Percentiles rank a stretch among this genome's conserved stretches.
Conservation (phyloP, 2,797 vertebrate genomes). For the Molothrus ater region DNA sequence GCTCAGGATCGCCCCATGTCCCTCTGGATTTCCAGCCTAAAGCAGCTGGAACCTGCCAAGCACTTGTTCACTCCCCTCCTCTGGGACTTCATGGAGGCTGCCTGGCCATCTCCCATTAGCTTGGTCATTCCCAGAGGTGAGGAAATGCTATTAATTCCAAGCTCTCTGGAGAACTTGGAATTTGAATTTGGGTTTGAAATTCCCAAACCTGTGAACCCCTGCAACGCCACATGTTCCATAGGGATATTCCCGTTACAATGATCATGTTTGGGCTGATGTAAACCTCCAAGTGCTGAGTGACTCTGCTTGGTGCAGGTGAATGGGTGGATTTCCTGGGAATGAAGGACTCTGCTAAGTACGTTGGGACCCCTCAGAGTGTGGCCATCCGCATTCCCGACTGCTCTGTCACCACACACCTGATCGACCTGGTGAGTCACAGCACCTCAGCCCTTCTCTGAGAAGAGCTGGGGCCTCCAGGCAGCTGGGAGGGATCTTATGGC, state of each 20-base stretch:
- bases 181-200: neutral
- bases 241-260: accelerated
- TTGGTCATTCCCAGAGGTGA: constrained; percentile 89
- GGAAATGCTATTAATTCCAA: neutral
- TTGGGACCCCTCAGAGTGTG: constrained; percentile 87
- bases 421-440: constrained; percentile 77
- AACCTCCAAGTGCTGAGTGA: neutral
- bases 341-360: constrained; percentile 85
- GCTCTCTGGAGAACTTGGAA: neutral
- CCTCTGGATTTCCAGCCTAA: constrained; percentile 88
- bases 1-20: constrained; percentile 91
- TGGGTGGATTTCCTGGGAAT: constrained; percentile 89
- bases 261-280: accelerated
- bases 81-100: constrained; percentile 89
- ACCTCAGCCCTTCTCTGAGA: neutral
- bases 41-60: constrained; percentile 85
- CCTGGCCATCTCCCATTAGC: constrained; percentile 91
- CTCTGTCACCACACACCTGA: constrained; percentile 87
- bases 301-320: constrained; percentile 73
- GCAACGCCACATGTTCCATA: accelerated
- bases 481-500: neutral
- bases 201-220: neutral
- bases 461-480: neutral
- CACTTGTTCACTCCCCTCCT: constrained; percentile 85
- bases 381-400: constrained; percentile 90